These are phyloP conservation scores for Melinaea marsaeus DNA, from an alignment of 2,888 invertebrate genomes.

Conservation along the genomic window DNA sequence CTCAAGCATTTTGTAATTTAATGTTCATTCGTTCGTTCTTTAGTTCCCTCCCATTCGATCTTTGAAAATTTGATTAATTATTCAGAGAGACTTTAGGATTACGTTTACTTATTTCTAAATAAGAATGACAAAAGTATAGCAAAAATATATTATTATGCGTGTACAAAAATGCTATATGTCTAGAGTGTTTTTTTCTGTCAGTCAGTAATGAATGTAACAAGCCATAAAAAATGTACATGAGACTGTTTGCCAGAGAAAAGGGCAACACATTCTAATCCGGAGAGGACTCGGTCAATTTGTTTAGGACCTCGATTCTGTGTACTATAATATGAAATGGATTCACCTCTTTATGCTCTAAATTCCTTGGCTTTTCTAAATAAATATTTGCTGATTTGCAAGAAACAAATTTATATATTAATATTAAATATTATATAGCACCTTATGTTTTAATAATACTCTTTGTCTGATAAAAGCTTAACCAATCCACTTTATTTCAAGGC, in stretches of 20 bases:
- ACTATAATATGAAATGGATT: slow-evolving; percentile 38
- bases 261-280: slow-evolving; percentile 51
- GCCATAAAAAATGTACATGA: slow-evolving; percentile 8
- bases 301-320: slow-evolving; percentile 49
- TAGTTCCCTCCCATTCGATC: too few species aligned
- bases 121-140: too few species aligned
- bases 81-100: too few species aligned
- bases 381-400: neutral
- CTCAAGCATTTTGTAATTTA: slow-evolving; percentile 33
- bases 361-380: slow-evolving; percentile 1
- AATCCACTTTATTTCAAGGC: slow-evolving; percentile 48
- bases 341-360: slow-evolving; percentile 29
- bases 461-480: slow-evolving; percentile 32
- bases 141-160: neutral
- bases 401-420: too few species aligned
- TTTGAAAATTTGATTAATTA: too few species aligned
- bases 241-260: slow-evolving; percentile 48
- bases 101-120: neutral
- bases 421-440: too few species aligned
- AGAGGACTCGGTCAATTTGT: slow-evolving; percentile 55
- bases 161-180: neutral
- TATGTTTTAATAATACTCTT: slow-evolving; percentile 3
- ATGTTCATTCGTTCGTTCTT: slow-evolving; percentile 9
- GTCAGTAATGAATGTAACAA: neutral
- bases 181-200: neutral